Conservation (phyloP, 2,113 vertebrate genomes). For the Gobius niger region DNA sequence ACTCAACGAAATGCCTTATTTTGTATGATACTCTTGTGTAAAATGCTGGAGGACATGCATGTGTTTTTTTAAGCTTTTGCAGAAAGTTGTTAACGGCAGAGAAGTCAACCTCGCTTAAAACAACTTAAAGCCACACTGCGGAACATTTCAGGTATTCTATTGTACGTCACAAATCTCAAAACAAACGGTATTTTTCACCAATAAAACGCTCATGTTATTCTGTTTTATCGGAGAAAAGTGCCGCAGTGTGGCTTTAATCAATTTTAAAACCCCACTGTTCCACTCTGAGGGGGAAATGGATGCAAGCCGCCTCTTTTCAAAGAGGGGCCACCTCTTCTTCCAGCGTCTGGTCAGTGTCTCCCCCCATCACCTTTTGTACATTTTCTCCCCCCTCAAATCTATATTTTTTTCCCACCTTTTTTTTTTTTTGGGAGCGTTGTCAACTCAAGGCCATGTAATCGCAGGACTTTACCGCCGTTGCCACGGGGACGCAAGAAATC, state of each 20-base stretch:
- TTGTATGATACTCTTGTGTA: constrained; percentile 99
- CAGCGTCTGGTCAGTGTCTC: constrained; percentile 48
- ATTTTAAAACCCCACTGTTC: constrained; percentile 5
- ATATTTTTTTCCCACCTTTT: constrained; percentile 40
- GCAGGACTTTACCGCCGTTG: constrained; percentile 11
- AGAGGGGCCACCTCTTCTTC: constrained; percentile 40
- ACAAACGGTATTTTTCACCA: background rate
- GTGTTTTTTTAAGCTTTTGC: constrained; percentile 92
- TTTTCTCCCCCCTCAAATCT: constrained; percentile 11
- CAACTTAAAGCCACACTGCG: too few species aligned
- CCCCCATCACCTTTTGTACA: constrained; percentile 31
- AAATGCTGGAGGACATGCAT: constrained; percentile 98
- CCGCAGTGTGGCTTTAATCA: too few species aligned
- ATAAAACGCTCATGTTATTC: too few species aligned
- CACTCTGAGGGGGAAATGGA: background rate
- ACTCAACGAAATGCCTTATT: constrained; percentile 98
- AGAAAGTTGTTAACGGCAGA: constrained; percentile 47
- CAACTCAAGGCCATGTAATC: constrained; percentile 22
- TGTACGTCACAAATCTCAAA: background rate
- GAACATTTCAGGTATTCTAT: background rate
- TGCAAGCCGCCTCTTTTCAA: constrained; percentile 38
- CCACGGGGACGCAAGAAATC: constrained; percentile 34
- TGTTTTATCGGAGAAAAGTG: too few species aligned
- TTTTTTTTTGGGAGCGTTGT: constrained; percentile 57
- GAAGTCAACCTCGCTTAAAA: constrained; percentile 9